These are phyloP conservation scores for Drosophila simulans DNA, from an alignment of 1,140 invertebrate species.

Conservation along the genomic window DNA sequence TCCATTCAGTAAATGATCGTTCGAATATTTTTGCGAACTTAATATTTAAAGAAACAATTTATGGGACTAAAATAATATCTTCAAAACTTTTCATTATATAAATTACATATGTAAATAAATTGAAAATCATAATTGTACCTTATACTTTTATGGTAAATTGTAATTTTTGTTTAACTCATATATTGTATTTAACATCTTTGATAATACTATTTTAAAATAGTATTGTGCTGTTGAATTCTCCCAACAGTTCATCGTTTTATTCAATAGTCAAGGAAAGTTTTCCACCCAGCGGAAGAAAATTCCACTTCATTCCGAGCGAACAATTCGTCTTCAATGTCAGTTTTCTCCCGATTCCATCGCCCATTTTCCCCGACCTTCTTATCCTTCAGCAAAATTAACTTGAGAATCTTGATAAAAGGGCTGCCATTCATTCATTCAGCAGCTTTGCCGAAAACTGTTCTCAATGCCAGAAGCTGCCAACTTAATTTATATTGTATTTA, in stretches of 20 bases:
- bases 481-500: constrained; percentile 79
- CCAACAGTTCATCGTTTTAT: constrained; percentile 13
- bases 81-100: background rate
- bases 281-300: constrained; percentile 2
- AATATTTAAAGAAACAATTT: too few species aligned
- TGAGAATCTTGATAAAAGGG: constrained; percentile 62
- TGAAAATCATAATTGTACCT: too few species aligned
- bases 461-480: constrained; percentile 61
- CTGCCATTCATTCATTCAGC: constrained; percentile 58
- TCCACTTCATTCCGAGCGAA: constrained; percentile 26
- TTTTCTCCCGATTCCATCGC: constrained; percentile 9
- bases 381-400: constrained; percentile 58
- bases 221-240: constrained; percentile 20
- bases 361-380: constrained; percentile 7
- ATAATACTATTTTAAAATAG: background rate
- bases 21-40: too few species aligned
- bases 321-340: constrained; percentile 42
- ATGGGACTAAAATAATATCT: too few species aligned
- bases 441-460: constrained; percentile 52
- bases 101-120: background rate
- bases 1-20: background rate
- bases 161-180: too few species aligned
- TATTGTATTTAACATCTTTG: too few species aligned
- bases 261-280: constrained; percentile 1
- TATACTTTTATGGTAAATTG: too few species aligned